A percentile compares a stretch with the other conserved stretches of the same genome.
Evolutionary conservation across 2,797 vertebrate species (phyloP).

Genomic region (Pseudocheirus occidentalis): DNA sequence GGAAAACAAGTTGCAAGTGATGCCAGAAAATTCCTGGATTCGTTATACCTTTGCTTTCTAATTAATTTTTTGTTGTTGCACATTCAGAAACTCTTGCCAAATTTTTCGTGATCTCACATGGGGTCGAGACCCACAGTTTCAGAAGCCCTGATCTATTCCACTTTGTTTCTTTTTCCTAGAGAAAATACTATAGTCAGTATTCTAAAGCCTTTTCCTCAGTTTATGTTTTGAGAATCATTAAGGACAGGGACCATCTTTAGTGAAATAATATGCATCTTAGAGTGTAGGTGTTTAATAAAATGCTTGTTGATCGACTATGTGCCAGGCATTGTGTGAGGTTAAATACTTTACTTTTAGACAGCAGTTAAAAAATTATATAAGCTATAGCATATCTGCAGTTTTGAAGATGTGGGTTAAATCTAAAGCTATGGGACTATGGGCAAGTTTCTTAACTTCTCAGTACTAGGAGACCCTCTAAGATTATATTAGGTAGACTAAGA

Average conservation of each 20-base stretch:
- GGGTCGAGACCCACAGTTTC: too few relatives aligned
- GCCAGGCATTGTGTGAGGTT: neutral
- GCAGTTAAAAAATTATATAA: neutral
- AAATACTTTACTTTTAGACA: neutral
- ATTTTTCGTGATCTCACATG: too few relatives aligned
- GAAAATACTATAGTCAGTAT: neutral
- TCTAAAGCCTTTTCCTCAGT: neutral
- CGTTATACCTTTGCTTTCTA: too few relatives aligned
- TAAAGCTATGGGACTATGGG: neutral
- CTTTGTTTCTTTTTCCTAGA: neutral
- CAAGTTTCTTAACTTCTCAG: neutral
- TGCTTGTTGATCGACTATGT: neutral
- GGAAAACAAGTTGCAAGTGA: too few relatives aligned
- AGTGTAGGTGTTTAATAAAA: neutral
- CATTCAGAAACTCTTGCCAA: too few relatives aligned
- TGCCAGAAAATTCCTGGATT: too few relatives aligned
- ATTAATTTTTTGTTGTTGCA: too few relatives aligned
- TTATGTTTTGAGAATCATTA: neutral
- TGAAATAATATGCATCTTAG: neutral
- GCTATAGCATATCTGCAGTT: neutral
- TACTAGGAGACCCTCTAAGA: neutral
- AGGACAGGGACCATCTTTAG: neutral
- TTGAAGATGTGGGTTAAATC: neutral
- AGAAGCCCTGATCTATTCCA: neutral
- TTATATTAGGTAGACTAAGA: neutral